Conservation (phyloP, 2,888 invertebrate species). For the Oscheius sp. region DNA sequence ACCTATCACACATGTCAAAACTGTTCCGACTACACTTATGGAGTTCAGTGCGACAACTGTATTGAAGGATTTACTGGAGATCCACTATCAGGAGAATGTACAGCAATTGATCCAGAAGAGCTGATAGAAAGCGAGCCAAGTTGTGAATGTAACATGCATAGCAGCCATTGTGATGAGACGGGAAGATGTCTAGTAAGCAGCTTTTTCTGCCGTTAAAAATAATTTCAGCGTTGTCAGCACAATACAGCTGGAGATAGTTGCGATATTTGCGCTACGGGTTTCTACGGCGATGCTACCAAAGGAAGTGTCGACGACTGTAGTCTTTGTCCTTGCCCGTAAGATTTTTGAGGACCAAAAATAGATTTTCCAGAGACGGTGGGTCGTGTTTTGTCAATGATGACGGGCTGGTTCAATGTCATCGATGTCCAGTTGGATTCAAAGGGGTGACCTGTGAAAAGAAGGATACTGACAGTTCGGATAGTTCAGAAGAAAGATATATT, state of each 20-base stretch:
- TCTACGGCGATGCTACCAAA: constrained; percentile 86
- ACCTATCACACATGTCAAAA: constrained; percentile 91
- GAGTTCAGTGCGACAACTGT: constrained; percentile 81
- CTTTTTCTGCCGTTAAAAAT: background rate
- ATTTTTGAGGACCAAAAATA: background rate
- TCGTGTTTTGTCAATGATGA: constrained; percentile 36
- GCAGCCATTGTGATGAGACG: constrained; percentile 34
- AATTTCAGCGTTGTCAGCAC: constrained; percentile 71
- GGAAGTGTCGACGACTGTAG: constrained; percentile 87
- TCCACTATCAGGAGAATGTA: background rate
- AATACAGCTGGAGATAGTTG: constrained; percentile 73
- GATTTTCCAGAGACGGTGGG: constrained; percentile 37
- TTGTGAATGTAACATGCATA: constrained; percentile 46
- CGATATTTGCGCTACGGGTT: constrained; percentile 78
- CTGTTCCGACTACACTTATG: constrained; percentile 92
- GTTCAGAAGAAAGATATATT: constrained; percentile 11
- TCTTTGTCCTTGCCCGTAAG: constrained; percentile 90
- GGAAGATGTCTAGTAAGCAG: constrained; percentile 31
- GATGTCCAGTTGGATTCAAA: constrained; percentile 43
- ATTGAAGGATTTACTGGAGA: constrained; percentile 25
- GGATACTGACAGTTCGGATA: constrained; percentile 5
- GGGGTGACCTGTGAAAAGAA: constrained; percentile 40
- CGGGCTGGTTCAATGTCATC: constrained; percentile 38
- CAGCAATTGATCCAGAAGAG: background rate
- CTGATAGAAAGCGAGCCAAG: background rate